These are phyloP conservation scores for Strix occidentalis DNA, from an alignment of 2,797 vertebrate genomes.

Conservation along the genomic window DNA sequence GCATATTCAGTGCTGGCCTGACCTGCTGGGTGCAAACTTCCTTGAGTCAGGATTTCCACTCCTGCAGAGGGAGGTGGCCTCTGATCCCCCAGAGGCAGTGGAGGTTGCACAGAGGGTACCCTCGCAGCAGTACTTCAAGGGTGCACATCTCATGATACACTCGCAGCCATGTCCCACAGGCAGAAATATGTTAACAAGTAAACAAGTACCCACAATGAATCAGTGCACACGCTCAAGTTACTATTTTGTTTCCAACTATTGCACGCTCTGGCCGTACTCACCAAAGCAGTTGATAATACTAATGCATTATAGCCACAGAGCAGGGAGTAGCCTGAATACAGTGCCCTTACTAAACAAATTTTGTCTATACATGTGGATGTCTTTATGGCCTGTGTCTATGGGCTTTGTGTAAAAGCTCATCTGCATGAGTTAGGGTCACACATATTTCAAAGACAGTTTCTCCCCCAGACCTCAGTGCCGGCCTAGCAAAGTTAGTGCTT, in stretches of 20 bases:
- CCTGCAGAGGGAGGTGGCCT: background rate
- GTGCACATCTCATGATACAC: background rate
- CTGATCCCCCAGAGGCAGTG: rapidly evolving
- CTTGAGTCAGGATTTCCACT: background rate
- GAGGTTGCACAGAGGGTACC: background rate
- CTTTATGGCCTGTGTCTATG: background rate
- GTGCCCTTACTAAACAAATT: background rate
- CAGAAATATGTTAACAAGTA: background rate
- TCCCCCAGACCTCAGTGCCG: background rate
- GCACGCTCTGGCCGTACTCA: background rate
- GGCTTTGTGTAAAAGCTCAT: background rate
- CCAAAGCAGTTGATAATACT: background rate
- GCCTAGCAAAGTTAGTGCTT: background rate
- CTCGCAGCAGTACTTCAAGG: rapidly evolving
- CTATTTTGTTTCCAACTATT: background rate
- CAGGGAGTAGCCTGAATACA: background rate
- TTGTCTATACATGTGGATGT: background rate
- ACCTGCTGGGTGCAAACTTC: background rate
- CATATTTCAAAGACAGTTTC: background rate
- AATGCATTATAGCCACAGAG: background rate
- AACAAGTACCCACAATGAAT: background rate
- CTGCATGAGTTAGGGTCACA: background rate
- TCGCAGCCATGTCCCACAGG: background rate
- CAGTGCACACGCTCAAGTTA: background rate
- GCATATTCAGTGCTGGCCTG: background rate